Percentiles rank a stretch among this genome's conserved stretches.
phyloP scores from a whole-genome alignment of 2,888 invertebrate species.

The Mythimna ferrago region DNA sequence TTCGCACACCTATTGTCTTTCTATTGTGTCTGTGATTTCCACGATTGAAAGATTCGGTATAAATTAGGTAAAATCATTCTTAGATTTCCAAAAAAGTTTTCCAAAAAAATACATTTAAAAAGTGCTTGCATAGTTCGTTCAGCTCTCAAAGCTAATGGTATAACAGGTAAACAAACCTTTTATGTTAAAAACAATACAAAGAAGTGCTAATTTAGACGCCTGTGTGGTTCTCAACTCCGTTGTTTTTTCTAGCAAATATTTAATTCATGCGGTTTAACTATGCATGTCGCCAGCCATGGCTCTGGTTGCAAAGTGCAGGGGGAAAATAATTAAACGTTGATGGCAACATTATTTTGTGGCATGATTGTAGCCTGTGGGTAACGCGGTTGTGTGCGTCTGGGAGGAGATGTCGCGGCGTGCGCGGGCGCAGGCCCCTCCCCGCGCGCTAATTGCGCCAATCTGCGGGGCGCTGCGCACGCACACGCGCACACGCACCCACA shows the following conservation, averaged over 20 bases:
- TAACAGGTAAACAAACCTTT: slow-evolving; percentile 51
- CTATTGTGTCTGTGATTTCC: no score
- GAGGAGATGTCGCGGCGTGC: slow-evolving; percentile 87
- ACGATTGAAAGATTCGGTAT: no score
- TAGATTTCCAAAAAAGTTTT: neutral
- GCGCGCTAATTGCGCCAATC: slow-evolving; percentile 89
- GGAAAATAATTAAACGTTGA: slow-evolving; percentile 83
- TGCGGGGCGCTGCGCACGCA: slow-evolving; percentile 81
- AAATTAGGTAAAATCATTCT: slow-evolving; percentile 15
- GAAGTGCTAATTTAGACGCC: slow-evolving; percentile 63
- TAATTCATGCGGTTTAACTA: slow-evolving; percentile 72
- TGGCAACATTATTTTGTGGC: slow-evolving; percentile 80
- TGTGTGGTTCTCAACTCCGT: slow-evolving; percentile 50
- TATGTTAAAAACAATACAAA: slow-evolving; percentile 56
- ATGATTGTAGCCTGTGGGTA: slow-evolving; percentile 57
- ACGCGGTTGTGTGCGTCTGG: slow-evolving; percentile 73
- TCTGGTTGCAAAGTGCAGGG: slow-evolving; percentile 66
- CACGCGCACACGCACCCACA: slow-evolving; percentile 74
- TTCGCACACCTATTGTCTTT: no score
- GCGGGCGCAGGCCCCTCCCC: slow-evolving; percentile 87
- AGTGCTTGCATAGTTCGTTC: slow-evolving; percentile 12
- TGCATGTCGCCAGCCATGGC: slow-evolving; percentile 69
- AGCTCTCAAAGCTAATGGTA: slow-evolving; percentile 40
- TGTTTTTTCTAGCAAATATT: slow-evolving; percentile 70
- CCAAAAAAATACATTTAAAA: slow-evolving; percentile 10